Evolutionary conservation across 1,140 invertebrate genomes (phyloP).

Genomic region (Bemisia tabaci): DNA sequence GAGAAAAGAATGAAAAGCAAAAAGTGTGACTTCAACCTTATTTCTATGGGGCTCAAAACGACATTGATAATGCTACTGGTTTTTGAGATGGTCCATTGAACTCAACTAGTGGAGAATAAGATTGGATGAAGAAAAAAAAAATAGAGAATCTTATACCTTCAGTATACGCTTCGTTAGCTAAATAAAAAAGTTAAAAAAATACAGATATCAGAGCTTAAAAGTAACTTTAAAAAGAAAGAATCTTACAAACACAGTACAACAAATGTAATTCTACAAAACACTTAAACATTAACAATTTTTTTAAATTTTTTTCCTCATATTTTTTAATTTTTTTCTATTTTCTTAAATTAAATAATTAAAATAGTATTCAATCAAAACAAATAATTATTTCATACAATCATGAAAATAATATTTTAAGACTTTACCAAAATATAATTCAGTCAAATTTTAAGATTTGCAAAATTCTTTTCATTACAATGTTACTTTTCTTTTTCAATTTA

Average conservation of each 20-base stretch:
- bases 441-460: not conserved
- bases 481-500: not conserved
- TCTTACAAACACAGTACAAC: not conserved
- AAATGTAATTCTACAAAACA: not conserved
- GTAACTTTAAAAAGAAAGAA: not conserved
- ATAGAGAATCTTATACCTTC: not conserved
- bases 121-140: not conserved
- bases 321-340: not conserved
- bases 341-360: constrained; percentile 1
- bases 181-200: constrained; percentile 1
- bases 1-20: too few species aligned
- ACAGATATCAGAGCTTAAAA: not conserved
- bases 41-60: too few species aligned
- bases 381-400: not conserved
- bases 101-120: too few species aligned
- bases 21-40: too few species aligned
- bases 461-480: not conserved
- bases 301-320: not conserved
- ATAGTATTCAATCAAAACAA: not conserved
- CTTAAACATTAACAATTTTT: not conserved
- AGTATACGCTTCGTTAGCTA: not conserved
- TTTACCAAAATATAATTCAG: not conserved
- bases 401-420: not conserved
- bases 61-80: not conserved
- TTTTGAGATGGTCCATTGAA: not conserved